Percentiles rank a stretch among this genome's conserved stretches.
These are phyloP conservation scores for Bombus waltoni DNA, from an alignment of 1,140 invertebrate genomes.

Conservation along the genomic window DNA sequence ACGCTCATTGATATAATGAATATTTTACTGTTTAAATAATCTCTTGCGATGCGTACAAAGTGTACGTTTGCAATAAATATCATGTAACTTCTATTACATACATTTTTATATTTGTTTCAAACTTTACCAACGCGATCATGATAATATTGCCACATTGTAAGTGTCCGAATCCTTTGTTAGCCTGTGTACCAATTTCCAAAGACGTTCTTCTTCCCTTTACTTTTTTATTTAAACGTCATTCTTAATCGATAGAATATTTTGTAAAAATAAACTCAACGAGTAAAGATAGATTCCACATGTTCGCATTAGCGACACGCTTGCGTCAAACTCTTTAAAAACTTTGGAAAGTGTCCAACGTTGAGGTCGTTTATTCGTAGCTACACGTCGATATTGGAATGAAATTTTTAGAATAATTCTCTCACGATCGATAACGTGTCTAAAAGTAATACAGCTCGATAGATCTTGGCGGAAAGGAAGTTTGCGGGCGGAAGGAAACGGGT, in stretches of 20 bases:
- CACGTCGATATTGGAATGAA: not conserved
- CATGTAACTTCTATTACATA: no score
- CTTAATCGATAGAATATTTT: not conserved
- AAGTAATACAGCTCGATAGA: not conserved
- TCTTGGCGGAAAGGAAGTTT: slow-evolving; percentile 21
- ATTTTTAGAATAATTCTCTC: slow-evolving; percentile 1
- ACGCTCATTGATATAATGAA: not conserved
- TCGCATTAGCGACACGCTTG: not conserved
- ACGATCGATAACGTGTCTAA: not conserved
- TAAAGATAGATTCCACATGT: not conserved
- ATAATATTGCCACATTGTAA: not conserved
- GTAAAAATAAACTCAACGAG: not conserved
- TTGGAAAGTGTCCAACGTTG: not conserved
- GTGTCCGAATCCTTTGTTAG: not conserved
- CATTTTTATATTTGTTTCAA: not conserved
- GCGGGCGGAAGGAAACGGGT: slow-evolving; percentile 40
- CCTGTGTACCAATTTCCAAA: no score
- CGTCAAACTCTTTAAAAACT: not conserved
- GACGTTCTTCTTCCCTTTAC: not conserved
- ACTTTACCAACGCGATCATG: not conserved
- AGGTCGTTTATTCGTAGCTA: not conserved
- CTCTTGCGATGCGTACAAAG: no score
- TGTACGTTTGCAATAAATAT: no score
- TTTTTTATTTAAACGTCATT: not conserved
- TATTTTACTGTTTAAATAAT: not conserved